A percentile compares a stretch with the other conserved stretches of the same genome.
Evolutionary conservation across 53 echinoderm and acorn worm species (phyloP).

Genomic region (Astropecten irregularis): DNA sequence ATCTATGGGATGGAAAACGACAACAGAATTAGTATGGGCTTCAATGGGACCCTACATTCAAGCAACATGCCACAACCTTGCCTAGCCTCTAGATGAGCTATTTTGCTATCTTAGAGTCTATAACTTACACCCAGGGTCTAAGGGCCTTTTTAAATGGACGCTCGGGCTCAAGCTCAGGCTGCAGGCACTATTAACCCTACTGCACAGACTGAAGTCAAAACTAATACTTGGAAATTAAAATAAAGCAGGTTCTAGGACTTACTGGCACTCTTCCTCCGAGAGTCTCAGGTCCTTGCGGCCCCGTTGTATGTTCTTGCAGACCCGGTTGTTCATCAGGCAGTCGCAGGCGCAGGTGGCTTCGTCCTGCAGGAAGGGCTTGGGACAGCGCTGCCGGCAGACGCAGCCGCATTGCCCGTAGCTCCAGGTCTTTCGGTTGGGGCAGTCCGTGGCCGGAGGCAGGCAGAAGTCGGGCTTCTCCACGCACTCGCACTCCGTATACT

Average conservation of each 20-base stretch:
- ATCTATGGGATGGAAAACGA: conserved; percentile 46
- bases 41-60: no score
- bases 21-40: no score
- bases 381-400: conserved; percentile 74
- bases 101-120: no score
- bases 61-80: no score
- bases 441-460: conserved; percentile 66
- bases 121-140: no score
- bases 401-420: conserved; percentile 79
- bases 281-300: conserved; percentile 70
- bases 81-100: no score
- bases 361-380: conserved; percentile 85
- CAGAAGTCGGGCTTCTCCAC: conserved; percentile 82
- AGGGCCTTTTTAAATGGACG: no score
- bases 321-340: conserved; percentile 75
- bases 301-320: conserved; percentile 82
- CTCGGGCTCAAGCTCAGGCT: no score
- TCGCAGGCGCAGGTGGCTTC: conserved; percentile 82
- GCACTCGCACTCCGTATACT: conserved; percentile 79
- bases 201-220: no score
- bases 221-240: no score
- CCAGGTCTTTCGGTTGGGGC: conserved; percentile 75
- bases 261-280: conserved; percentile 81
- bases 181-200: no score
- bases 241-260: no score